Conservation (phyloP, 1,140 invertebrate species). For the Drosophila pseudoobscura region DNA sequence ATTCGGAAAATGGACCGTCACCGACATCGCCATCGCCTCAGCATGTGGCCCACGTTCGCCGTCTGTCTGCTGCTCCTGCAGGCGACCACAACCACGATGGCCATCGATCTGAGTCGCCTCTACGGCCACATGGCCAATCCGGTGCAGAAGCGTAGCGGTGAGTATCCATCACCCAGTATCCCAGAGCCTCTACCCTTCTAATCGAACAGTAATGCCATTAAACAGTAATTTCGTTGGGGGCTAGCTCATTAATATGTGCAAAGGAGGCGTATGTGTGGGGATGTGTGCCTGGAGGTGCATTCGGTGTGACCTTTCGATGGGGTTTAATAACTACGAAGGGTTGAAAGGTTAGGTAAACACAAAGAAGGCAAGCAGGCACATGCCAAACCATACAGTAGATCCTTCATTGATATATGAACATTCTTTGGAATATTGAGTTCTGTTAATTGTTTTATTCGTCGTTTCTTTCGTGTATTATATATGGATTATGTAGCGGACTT, state of each 20-base stretch:
- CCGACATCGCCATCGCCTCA: constrained; percentile 39
- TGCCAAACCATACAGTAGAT: no score
- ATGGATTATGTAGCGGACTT: no score
- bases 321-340: no score
- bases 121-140: constrained; percentile 80
- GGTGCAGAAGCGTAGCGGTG: constrained; percentile 80
- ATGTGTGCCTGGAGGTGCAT: no score
- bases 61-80: constrained; percentile 62
- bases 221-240: constrained; percentile 14
- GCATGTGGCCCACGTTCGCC: constrained; percentile 69
- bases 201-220: constrained; percentile 24
- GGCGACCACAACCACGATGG: constrained; percentile 60
- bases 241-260: constrained; percentile 29
- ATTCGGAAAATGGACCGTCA: constrained; percentile 52
- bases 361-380: no score
- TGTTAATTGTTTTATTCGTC: no score
- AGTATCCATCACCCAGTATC: constrained; percentile 18
- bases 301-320: no score
- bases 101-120: constrained; percentile 82
- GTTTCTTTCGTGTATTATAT: no score
- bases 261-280: neutral
- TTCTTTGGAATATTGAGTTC: no score
- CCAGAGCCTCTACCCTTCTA: neutral
- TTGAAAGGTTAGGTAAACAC: no score
- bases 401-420: no score